phyloP scores from a whole-genome alignment of 2,113 vertebrate species.

The Aramus guarauna region DNA sequence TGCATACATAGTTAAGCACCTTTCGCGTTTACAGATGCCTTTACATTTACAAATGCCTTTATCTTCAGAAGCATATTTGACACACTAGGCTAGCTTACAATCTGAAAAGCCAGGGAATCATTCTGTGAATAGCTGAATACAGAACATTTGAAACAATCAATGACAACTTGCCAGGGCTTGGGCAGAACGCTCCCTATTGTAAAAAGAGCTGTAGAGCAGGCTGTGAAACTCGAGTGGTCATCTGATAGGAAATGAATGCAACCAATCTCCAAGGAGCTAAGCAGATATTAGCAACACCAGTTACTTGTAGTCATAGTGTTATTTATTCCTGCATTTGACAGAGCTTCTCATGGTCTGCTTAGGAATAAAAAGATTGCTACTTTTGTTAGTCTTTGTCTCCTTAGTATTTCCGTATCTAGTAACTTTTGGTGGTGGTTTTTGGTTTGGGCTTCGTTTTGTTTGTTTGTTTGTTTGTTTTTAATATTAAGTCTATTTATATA shows the following conservation, averaged over 20 bases:
- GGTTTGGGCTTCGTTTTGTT: rapidly evolving
- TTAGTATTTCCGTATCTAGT: background rate
- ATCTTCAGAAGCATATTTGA: slow-evolving; percentile 63
- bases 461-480: background rate
- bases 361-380: background rate
- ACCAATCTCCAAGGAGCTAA: slow-evolving; percentile 10
- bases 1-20: slow-evolving; percentile 46
- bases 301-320: background rate
- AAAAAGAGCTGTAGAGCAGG: background rate
- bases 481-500: background rate
- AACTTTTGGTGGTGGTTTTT: background rate
- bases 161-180: slow-evolving; percentile 37
- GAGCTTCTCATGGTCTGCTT: background rate
- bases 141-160: slow-evolving; percentile 54
- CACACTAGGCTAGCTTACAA: slow-evolving; percentile 38
- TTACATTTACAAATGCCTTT: slow-evolving; percentile 59
- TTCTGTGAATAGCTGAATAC: slow-evolving; percentile 36
- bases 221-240: slow-evolving; percentile 16
- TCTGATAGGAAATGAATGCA: slow-evolving; percentile 12
- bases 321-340: background rate
- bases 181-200: background rate
- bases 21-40: slow-evolving; percentile 33
- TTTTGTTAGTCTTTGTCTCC: background rate
- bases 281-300: background rate
- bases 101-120: slow-evolving; percentile 46